Evolutionary conservation across 2,113 vertebrate genomes (phyloP), one percentile per base, ranked within the genome.

Genomic region (Ramphastos sulfuratus): DNA sequence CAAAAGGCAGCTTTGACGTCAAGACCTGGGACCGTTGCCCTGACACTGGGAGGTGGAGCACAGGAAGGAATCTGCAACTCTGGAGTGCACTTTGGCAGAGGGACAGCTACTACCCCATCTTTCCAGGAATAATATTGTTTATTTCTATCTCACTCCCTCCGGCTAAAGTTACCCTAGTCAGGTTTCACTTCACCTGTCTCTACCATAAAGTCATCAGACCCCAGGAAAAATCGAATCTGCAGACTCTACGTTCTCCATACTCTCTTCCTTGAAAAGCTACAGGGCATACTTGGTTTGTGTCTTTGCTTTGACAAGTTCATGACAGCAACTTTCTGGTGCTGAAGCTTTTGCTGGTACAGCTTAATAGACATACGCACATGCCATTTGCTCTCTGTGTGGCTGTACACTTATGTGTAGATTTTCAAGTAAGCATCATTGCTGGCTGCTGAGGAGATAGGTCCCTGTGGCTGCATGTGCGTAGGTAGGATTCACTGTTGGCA

Each of bases 71-170:
- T 95, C 95, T 4, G 6, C 85, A 72, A 80, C 85, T 92, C 90
- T 95, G 82, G 39, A 92, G 86, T 89, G 92, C 85, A 37, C 78
- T 89, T 94, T 96, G 95, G 94, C 91, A 96, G 64, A 90, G 54
- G 75, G 88, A 96, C 88, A 93, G 79, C 84, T 89, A 92, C 94
- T 94, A 86, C 70, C 89, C 84, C 94, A 89, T 96, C 91, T 96
- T 97, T 96, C 96, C 95, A 97, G 93, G 92, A 97, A 96, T 96
- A 96, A 95, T 91, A 93, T 20, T 95, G 91, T 94, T 97, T 96
- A 95, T 96, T 97, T 95, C 93, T 93, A 84, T 93, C 87, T 90
- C 74, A 33, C 74, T 96, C 83, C 61, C 80, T 78, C 85, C 85
- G 87, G 80, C 80, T 94, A 55, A 73, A 85, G 85, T 95, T 95